These are phyloP conservation scores for Trypoxylon attenuatum DNA, from an alignment of 2,888 invertebrate genomes.

Conservation along the genomic window DNA sequence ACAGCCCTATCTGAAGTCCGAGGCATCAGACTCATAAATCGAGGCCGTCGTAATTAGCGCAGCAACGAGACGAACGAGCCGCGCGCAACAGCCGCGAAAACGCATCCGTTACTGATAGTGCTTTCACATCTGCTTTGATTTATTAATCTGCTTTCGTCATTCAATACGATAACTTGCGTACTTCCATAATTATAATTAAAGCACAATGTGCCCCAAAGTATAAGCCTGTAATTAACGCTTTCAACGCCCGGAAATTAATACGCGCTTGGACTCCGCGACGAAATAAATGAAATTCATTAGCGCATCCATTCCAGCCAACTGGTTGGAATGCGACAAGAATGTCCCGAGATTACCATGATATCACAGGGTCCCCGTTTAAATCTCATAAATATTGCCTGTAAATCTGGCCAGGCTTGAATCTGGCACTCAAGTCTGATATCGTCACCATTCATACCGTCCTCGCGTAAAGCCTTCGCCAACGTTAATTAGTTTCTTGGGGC, in stretches of 20 bases:
- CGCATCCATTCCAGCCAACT: not conserved
- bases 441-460: no score
- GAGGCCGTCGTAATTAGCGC: constrained; percentile 43
- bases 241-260: not conserved
- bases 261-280: not conserved
- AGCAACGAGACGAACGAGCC: constrained; percentile 22
- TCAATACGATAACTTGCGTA: constrained; percentile 22
- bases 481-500: no score
- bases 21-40: constrained; percentile 44
- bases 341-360: not conserved
- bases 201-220: not conserved
- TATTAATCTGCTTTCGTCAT: constrained; percentile 44
- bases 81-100: constrained; percentile 22
- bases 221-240: not conserved
- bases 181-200: constrained; percentile 26
- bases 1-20: constrained; percentile 20
- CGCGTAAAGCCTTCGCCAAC: no score
- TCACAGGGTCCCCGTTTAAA: not conserved
- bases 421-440: no score
- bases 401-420: no score
- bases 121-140: constrained; percentile 49
- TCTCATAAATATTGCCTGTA: not conserved
- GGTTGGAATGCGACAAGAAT: not conserved
- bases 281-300: constrained; percentile 3
- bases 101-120: constrained; percentile 36